These are phyloP conservation scores for Brassicogethes aeneus DNA, from an alignment of 2,888 invertebrate genomes.

Conservation along the genomic window DNA sequence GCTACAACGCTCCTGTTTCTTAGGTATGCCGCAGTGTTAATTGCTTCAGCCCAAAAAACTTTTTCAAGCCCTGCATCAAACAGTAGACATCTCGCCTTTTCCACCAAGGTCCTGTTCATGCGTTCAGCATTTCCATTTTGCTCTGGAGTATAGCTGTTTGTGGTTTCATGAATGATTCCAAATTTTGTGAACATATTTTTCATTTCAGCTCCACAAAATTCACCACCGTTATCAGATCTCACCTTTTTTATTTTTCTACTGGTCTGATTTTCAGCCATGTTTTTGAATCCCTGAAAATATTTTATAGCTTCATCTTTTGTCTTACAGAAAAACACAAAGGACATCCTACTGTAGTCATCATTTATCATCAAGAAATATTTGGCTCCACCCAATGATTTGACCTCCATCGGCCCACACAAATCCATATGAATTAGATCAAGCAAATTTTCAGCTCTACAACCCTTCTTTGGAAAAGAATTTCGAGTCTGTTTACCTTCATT, in stretches of 20 bases:
- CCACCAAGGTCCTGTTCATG: conserved; percentile 20
- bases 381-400: conserved; percentile 14
- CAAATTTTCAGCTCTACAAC: conserved; percentile 7
- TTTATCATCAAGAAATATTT: conserved; percentile 25
- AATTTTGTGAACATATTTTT: conserved; percentile 14
- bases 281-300: conserved; percentile 22
- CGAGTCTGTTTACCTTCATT: conserved; percentile 5
- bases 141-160: conserved; percentile 12
- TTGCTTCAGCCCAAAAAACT: conserved; percentile 17
- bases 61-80: conserved; percentile 12
- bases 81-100: conserved; percentile 18
- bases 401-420: conserved; percentile 23
- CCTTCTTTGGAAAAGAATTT: conserved; percentile 15
- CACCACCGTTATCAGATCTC: conserved; percentile 19
- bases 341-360: conserved; percentile 25
- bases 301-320: conserved; percentile 21
- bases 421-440: conserved; percentile 11
- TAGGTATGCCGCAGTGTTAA: conserved; percentile 14
- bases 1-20: conserved; percentile 8
- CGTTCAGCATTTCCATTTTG: conserved; percentile 24
- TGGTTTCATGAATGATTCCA: conserved; percentile 27
- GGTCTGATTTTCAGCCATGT: conserved; percentile 23
- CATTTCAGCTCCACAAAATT: conserved; percentile 9
- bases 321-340: conserved; percentile 21
- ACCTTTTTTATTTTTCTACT: conserved; percentile 20